These are phyloP conservation scores for Dysmachus trigonus DNA, from an alignment of 2,888 invertebrate genomes.

Conservation along the genomic window DNA sequence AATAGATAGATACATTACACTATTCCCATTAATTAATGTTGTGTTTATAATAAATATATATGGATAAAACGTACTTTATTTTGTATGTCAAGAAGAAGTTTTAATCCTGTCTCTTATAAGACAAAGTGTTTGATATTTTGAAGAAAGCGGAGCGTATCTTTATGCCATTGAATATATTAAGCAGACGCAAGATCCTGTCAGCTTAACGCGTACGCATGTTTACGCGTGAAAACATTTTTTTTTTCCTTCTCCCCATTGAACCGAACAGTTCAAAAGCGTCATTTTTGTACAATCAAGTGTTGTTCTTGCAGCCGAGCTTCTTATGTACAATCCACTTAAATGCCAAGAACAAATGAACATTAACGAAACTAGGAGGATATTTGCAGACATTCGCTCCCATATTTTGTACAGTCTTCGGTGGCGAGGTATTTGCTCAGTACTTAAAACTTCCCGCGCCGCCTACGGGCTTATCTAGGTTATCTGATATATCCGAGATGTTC, in stretches of 20 bases:
- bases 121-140: neutral
- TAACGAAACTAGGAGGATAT: neutral
- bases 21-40: no score
- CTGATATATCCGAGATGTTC: neutral
- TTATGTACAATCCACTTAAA: constrained; percentile 1
- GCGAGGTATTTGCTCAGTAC: neutral
- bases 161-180: neutral
- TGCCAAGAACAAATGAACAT: neutral
- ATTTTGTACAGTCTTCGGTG: neutral
- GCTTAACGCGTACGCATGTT: neutral
- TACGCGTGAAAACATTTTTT: neutral
- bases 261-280: neutral
- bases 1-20: no score
- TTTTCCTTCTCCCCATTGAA: neutral
- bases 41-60: no score
- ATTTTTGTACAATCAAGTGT: neutral
- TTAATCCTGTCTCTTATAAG: neutral
- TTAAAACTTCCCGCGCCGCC: neutral
- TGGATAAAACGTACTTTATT: no score
- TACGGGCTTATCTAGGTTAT: neutral
- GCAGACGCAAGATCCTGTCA: neutral
- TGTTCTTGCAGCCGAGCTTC: neutral
- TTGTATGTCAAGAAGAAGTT: no score
- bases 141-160: neutral
- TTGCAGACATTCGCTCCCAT: neutral